phyloP scores from a whole-genome alignment of 2,888 invertebrate species.

The Ophion slaviceki region DNA sequence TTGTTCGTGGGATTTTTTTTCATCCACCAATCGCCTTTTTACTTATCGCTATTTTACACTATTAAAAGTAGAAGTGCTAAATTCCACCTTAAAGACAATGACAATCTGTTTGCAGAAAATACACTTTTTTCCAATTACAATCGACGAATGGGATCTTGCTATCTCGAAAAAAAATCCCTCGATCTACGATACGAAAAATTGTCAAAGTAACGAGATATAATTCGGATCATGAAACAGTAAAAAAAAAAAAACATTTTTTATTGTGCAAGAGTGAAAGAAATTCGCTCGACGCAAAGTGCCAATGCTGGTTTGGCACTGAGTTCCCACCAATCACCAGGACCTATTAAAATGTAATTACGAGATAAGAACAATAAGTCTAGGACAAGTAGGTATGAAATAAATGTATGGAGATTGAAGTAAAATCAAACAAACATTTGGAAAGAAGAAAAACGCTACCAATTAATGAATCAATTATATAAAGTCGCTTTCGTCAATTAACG shows the following conservation, averaged over 20 bases:
- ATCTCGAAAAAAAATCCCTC: conserved; percentile 42
- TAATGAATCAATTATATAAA: conserved; percentile 51
- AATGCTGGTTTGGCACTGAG: conserved; percentile 61
- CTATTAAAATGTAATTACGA: conserved; percentile 48
- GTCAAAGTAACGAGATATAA: conserved; percentile 32
- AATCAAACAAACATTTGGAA: conserved; percentile 57
- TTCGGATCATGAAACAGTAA: conserved; percentile 24
- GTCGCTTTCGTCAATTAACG: conserved; percentile 60
- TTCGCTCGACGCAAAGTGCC: conserved; percentile 62
- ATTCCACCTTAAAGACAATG: background rate
- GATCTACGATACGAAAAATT: conserved; percentile 43
- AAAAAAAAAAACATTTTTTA: conserved; percentile 37
- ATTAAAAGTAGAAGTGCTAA: background rate
- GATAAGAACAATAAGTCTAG: conserved; percentile 30
- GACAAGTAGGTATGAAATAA: conserved; percentile 15
- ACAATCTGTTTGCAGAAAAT: background rate
- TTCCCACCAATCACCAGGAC: conserved; percentile 52
- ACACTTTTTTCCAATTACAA: background rate
- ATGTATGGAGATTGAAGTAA: conserved; percentile 41
- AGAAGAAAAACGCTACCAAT: conserved; percentile 36
- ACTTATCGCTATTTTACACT: background rate
- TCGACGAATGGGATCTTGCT: conserved; percentile 17
- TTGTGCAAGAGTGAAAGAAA: conserved; percentile 52
- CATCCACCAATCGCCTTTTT: background rate
- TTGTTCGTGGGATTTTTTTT: background rate